Base-by-base conservation (phyloP, 2,797 vertebrate species). In the Gambusia yucatana region DNA sequence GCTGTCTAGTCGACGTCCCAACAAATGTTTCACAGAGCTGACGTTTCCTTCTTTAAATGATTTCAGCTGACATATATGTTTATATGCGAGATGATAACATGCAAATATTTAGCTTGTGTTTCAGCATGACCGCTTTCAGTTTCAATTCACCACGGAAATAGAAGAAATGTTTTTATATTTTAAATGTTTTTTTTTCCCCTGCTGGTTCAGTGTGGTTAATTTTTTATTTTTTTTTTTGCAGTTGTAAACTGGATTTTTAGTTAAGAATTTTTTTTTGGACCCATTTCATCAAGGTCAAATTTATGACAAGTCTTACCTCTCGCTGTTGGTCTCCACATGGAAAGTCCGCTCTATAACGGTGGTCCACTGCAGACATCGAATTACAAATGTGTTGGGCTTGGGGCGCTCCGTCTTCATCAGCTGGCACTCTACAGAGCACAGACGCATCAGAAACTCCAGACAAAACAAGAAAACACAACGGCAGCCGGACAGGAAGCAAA, bases 311-410 rank as follows among this genome's bases (percentile, higher is more conserved):
- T 65, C 20, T 90, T 84, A 97, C 98, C 98, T 95, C 86, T 99
- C 97, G 0, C 97, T 96, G 0, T 96, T 97, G 73, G 95, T 97
- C 79, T 99, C 98, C 67, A 99, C 98, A 0, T 99, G 97, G 89
- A 99, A 99, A 6, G 98, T 99, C 83, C 97, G 95, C 87, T 99
- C 98, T 0, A 99, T 99, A 81, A 99, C 98, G 0, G 97, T 97
- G 2, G 98, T 99, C 98, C 98, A 99, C 89, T 99, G 98, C 76
- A 99, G 90, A 87, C 98, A 99, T n/a, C 98, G 97, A 81, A 99
- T 99, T 85, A 99, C 97, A 33, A 99, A 99, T 0, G 97, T 98
- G 92, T 99, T 99, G 77, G 97, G 96, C 67, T 96, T 94, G 0
- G 98, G 98, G 11, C 97, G 94, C 91, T 99, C 98, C 0, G 97